Conservation (phyloP, 2,113 vertebrate species). For the Parotia lawesii region DNA sequence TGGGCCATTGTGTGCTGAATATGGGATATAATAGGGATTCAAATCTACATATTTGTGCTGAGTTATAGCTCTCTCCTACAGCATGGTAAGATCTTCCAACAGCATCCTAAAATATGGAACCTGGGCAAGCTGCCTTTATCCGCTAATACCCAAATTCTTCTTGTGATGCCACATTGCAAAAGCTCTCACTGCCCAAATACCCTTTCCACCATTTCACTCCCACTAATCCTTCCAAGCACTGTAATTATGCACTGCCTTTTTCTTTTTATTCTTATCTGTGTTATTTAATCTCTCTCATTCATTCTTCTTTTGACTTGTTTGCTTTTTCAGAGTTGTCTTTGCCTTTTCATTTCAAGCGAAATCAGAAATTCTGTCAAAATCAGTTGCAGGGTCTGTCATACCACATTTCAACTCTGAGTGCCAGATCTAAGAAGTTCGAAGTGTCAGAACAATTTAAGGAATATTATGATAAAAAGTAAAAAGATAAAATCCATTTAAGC, state of each 20-base stretch:
- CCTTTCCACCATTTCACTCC: background rate
- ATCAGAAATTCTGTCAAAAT: background rate
- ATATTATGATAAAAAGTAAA: background rate
- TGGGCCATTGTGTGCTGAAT: background rate
- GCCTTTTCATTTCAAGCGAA: background rate
- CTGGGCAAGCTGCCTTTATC: background rate
- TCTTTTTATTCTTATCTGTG: background rate
- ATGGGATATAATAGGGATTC: background rate
- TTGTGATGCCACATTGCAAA: fast-evolving
- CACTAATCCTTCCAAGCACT: background rate
- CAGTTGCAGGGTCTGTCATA: background rate
- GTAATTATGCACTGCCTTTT: background rate
- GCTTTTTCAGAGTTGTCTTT: background rate
- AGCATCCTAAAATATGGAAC: background rate
- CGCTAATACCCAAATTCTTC: background rate
- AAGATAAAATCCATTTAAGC: background rate
- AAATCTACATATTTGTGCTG: background rate
- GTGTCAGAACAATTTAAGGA: background rate
- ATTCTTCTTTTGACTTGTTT: background rate
- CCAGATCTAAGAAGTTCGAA: background rate
- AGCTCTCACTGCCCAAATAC: background rate
- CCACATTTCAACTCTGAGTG: background rate
- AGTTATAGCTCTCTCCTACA: background rate
- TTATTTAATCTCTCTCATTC: background rate
- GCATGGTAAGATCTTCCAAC: background rate